Base-by-base conservation (phyloP, 1,140 invertebrate genomes). In the Glomeris maerens region DNA sequence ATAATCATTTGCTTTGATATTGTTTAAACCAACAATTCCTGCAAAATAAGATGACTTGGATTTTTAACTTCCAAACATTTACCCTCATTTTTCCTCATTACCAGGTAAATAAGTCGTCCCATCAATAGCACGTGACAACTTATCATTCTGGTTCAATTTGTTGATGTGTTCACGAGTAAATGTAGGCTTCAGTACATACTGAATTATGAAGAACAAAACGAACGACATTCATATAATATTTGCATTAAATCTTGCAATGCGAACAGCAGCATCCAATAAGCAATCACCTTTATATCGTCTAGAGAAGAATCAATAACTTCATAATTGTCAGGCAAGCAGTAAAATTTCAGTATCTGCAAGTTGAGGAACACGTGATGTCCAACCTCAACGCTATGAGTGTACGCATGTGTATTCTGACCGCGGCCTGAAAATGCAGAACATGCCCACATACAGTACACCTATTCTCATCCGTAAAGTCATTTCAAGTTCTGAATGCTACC, bases 1-100 rank as follows among this genome's bases (percentile, higher is more conserved):
- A 63, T 98, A 99, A 69, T 99, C 95, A 74, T 97, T 97, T 1
- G 88, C 89, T 70, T 99, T 99, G 54, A 99, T 98, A 67, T 99
- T 99, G 65, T 99, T 99, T 21, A 99, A 72, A 1, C 96, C 96
- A 26, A 91, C 84, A 63, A 96, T 92, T 29, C 91, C 68, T 67
- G 54, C n/a, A 57, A 62, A 57, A 49, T 22, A 53, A 48, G 49
- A 53, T n/a, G n/a, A n/a, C n/a, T n/a, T n/a, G n/a, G n/a, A n/a
- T n/a, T n/a, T n/a, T n/a, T n/a, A n/a, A n/a, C n/a, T n/a, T n/a
- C n/a, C n/a, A n/a, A n/a, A n/a, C n/a, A n/a, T n/a, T n/a, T n/a
- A n/a, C n/a, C 5, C 14, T 45, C 5, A 27, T 45, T 27, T 26
- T 23, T 26, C 5, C 5, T 38, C 36, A 45, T 42, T 58, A 68